Evolutionary conservation across 2,797 vertebrate genomes (phyloP), one percentile per base, ranked within the genome.

Genomic region (Microhierax caerulescens): DNA sequence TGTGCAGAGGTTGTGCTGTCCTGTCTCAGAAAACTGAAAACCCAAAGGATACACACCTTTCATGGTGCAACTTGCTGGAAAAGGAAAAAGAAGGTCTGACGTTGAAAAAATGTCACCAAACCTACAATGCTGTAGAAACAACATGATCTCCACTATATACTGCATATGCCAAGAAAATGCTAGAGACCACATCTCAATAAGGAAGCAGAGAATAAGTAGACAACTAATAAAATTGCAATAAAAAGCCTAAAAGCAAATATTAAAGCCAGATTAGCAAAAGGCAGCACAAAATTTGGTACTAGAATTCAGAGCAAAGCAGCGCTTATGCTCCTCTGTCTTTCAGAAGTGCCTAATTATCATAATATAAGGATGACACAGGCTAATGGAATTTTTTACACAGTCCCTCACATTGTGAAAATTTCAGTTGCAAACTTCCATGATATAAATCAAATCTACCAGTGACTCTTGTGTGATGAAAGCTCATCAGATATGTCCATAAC

Each of bases 171-270:
- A 78, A 77, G 34, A 78, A 90, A 94, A 73, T 63, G 53, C 70
- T 69, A n/a, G 74, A 82, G 48, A 32, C 63, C 92, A 47, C 23
- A 7, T 53, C 51, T 70, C 51, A 56, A 7, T 12, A 1, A 87
- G 30, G 63, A 93, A 85, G 22, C 25, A 85, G 13, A 63, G 24
- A 82, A 59, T 73, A 78, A 76, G 39, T 3, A 84, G 61, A 57
- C 14, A 94, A 61, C 43, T 27, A 90, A 93, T 56, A 61, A 75
- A 72, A 75, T 5, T 69, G 21, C n/a, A 87, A 94, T 87, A 59
- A 92, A 93, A 91, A 92, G 12, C 24, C 27, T 82, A 63, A 92
- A 94, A 85, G 30, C 34, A 90, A 84, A 77, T 79, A 76, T 78
- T 91, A 92, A 92, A 81, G 32, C 2, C 24, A 75, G 27, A 39